phyloP scores from a whole-genome alignment of 2,797 vertebrate genomes.

The Ataeniobius toweri region DNA sequence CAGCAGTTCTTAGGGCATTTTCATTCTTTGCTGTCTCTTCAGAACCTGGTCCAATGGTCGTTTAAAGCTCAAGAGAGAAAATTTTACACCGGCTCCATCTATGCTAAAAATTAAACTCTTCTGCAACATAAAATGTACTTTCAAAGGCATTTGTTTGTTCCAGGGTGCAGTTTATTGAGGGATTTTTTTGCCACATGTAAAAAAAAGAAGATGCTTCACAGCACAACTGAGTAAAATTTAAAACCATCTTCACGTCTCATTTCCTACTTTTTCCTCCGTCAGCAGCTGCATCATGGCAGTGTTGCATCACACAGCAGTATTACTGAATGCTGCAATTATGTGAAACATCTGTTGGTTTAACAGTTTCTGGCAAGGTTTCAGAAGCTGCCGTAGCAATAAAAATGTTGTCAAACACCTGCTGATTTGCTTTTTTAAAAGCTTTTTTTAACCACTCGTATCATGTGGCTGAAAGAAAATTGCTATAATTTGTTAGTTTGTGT shows the following conservation, averaged over 20 bases:
- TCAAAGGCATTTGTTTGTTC: neutral
- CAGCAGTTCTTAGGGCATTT: constrained; percentile 45
- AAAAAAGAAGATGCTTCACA: constrained; percentile 9
- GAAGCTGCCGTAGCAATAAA: constrained; percentile 36
- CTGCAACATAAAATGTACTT: neutral
- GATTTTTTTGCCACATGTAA: neutral
- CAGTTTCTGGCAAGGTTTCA: constrained; percentile 47
- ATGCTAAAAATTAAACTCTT: constrained; percentile 1
- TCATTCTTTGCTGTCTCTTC: constrained; percentile 38
- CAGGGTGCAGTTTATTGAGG: neutral
- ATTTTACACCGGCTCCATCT: constrained; percentile 15
- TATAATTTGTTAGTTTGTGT: neutral
- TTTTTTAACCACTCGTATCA: constrained; percentile 16
- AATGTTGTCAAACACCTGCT: constrained; percentile 48
- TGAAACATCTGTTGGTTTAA: constrained; percentile 65
- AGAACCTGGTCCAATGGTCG: constrained; percentile 29
- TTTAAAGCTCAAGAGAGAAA: constrained; percentile 22
- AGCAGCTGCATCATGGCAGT: constrained; percentile 47
- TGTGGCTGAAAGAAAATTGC: neutral
- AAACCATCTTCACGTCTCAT: constrained; percentile 13
- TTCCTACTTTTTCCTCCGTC: constrained; percentile 33
- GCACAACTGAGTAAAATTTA: constrained; percentile 8
- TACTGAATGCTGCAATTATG: constrained; percentile 65
- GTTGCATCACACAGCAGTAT: constrained; percentile 53
- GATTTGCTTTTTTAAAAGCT: constrained; percentile 20